Evolutionary conservation across 2,113 vertebrate species (phyloP).

Genomic region (Syrmaticus mikado): DNA sequence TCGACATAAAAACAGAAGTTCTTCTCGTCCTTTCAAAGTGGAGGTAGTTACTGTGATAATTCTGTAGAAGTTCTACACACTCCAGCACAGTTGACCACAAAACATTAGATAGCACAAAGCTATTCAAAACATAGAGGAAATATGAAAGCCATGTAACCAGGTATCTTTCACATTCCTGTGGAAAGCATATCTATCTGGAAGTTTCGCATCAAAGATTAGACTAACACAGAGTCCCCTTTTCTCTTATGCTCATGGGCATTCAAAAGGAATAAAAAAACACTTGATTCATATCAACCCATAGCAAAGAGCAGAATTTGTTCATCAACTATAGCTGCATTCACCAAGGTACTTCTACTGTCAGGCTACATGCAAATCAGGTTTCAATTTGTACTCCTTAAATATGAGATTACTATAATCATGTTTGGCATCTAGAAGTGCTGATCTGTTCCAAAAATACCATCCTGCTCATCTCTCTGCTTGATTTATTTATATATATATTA

Average conservation of each 20-base stretch:
- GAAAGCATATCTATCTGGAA: neutral
- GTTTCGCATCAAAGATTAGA: neutral
- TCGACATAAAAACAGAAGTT: neutral
- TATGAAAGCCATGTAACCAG: neutral
- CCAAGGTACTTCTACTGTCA: conserved; percentile 15
- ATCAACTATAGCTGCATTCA: neutral
- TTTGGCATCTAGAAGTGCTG: conserved; percentile 34
- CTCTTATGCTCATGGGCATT: neutral
- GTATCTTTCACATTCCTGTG: neutral
- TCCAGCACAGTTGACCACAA: neutral
- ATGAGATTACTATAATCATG: conserved; percentile 26
- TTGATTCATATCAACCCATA: neutral
- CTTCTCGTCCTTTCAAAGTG: neutral
- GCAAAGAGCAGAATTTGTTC: neutral
- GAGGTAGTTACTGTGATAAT: neutral
- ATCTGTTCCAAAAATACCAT: conserved; percentile 34
- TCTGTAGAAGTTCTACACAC: neutral
- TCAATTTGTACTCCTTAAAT: conserved; percentile 37
- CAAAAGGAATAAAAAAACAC: conserved; percentile 1
- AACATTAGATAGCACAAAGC: neutral
- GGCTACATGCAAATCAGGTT: conserved; percentile 19
- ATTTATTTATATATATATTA: conserved; percentile 37
- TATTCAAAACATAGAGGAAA: neutral
- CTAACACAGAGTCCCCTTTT: neutral
- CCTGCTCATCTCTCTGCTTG: neutral